Evolutionary conservation across 2,888 invertebrate species (phyloP).

Genomic region (Scaeva pyrastri): DNA sequence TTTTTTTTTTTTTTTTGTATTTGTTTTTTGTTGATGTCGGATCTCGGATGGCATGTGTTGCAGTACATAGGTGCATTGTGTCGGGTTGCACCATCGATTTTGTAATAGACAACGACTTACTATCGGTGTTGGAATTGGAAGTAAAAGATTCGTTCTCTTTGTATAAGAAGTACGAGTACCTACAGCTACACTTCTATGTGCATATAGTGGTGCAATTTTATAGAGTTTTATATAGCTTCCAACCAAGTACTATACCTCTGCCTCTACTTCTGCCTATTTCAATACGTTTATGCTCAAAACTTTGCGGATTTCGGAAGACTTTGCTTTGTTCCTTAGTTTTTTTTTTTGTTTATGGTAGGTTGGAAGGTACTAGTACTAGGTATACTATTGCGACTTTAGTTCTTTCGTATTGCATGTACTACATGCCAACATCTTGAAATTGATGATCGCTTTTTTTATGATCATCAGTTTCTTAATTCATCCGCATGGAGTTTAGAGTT

Average conservation of each 20-base stretch:
- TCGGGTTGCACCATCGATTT: slow-evolving; percentile 75
- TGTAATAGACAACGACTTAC: slow-evolving; percentile 69
- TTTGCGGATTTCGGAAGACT: slow-evolving; percentile 64
- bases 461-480: slow-evolving; percentile 68
- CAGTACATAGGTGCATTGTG: slow-evolving; percentile 62
- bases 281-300: slow-evolving; percentile 18
- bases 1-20: slow-evolving; percentile 4
- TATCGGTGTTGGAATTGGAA: slow-evolving; percentile 51
- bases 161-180: neutral
- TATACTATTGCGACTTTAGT: slow-evolving; percentile 6
- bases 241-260: slow-evolving; percentile 1
- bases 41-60: slow-evolving; percentile 50
- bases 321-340: slow-evolving; percentile 39
- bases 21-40: slow-evolving; percentile 19
- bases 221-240: slow-evolving; percentile 3
- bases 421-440: slow-evolving; percentile 51
- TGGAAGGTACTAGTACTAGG: too few species aligned
- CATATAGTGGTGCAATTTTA: slow-evolving; percentile 22
- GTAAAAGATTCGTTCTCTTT: slow-evolving; percentile 29
- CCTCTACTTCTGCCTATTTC: too few species aligned
- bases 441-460: slow-evolving; percentile 68
- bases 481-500: slow-evolving; percentile 34
- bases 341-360: neutral
- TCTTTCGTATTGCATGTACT: slow-evolving; percentile 11
- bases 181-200: neutral